Evolutionary conservation across 2,888 invertebrate species (phyloP).

Genomic region (Amiota communis): DNA sequence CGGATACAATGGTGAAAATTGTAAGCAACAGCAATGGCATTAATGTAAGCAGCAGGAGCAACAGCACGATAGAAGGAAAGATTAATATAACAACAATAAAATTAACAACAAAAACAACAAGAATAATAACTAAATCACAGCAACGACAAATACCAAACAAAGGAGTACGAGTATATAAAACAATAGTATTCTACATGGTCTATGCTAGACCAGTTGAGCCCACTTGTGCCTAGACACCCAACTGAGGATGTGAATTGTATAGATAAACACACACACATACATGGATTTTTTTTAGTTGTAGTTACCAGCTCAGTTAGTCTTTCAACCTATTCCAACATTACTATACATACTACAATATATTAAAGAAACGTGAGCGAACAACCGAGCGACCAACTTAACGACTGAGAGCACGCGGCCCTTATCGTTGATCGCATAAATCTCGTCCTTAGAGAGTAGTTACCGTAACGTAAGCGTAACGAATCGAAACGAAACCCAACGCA

Average conservation of each 20-base stretch:
- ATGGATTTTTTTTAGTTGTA: conserved; percentile 21
- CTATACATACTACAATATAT: no score
- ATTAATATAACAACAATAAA: neutral
- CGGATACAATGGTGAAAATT: neutral
- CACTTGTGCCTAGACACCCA: conserved; percentile 36
- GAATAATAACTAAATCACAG: conserved; percentile 22
- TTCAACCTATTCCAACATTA: no score
- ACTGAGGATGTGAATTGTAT: no score
- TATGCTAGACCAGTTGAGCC: conserved; percentile 31
- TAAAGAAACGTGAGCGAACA: no score
- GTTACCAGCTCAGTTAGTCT: no score
- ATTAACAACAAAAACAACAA: conserved; percentile 1
- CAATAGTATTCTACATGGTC: conserved; percentile 5
- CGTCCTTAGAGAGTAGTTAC: conserved; percentile 66
- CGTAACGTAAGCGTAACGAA: conserved; percentile 38
- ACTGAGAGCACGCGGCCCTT: conserved; percentile 39
- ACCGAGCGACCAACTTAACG: conserved; percentile 35
- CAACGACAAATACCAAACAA: neutral
- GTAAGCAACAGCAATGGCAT: neutral
- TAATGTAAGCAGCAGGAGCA: neutral
- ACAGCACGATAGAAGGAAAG: no score
- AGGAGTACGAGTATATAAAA: no score
- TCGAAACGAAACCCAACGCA: neutral
- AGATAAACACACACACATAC: conserved; percentile 36
- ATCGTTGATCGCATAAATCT: conserved; percentile 67